Evolutionary conservation across 2,888 invertebrate genomes (phyloP).

Genomic region (Quadriops clusia): DNA sequence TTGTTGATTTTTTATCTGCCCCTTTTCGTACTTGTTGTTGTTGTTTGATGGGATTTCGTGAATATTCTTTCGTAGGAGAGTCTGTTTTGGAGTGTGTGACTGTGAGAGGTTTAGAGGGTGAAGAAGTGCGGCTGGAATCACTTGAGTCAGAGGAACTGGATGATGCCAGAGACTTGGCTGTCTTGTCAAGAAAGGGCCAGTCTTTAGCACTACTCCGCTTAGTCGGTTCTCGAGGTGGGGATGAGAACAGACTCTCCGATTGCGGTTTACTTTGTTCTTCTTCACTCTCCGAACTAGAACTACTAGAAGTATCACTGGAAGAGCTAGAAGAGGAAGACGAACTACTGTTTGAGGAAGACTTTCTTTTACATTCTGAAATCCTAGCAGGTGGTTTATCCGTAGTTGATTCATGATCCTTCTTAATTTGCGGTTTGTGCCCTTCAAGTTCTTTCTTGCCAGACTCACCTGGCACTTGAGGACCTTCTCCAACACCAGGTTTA

Average conservation of each 20-base stretch:
- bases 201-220: slow-evolving; percentile 43
- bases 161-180: slow-evolving; percentile 55
- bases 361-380: slow-evolving; percentile 36
- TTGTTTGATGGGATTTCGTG: slow-evolving; percentile 17
- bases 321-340: slow-evolving; percentile 40
- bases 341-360: slow-evolving; percentile 45
- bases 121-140: slow-evolving; percentile 32
- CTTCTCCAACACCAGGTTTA: slow-evolving; percentile 27
- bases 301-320: slow-evolving; percentile 39
- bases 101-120: slow-evolving; percentile 22
- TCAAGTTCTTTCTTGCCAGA: slow-evolving; percentile 18
- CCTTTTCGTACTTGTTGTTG: slow-evolving; percentile 16
- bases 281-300: slow-evolving; percentile 48
- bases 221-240: slow-evolving; percentile 25
- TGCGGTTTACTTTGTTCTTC: slow-evolving; percentile 33
- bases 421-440: slow-evolving; percentile 17
- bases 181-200: slow-evolving; percentile 73
- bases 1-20: slow-evolving; percentile 17
- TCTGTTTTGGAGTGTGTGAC: slow-evolving; percentile 12
- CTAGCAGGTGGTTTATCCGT: slow-evolving; percentile 27
- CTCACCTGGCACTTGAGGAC: slow-evolving; percentile 5
- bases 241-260: slow-evolving; percentile 31
- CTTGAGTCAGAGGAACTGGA: slow-evolving; percentile 49
- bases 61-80: slow-evolving; percentile 12
- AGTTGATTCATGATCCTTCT: slow-evolving; percentile 19